Conservation (phyloP, 2,113 vertebrate genomes). For the Caretta caretta region DNA sequence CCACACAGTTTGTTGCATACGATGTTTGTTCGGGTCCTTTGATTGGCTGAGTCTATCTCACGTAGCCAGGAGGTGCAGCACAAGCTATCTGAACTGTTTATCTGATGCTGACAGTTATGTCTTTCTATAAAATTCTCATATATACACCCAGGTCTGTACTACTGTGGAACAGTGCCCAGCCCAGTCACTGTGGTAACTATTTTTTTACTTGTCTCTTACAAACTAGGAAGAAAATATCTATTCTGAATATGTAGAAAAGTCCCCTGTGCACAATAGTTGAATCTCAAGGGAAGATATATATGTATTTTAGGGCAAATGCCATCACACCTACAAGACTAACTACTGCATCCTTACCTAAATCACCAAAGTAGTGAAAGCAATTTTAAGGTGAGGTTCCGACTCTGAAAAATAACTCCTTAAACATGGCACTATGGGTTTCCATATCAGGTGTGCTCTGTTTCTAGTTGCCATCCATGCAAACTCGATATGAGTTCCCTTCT, state of each 20-base stretch:
- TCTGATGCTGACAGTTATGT: background rate
- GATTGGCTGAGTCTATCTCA: background rate
- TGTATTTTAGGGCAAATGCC: background rate
- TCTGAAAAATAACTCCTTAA: background rate
- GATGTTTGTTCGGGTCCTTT: background rate
- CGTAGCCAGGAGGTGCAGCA: background rate
- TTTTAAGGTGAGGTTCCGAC: background rate
- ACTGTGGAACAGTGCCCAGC: background rate
- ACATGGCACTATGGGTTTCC: background rate
- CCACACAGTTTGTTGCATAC: background rate
- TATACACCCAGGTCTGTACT: background rate
- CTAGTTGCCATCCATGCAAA: background rate
- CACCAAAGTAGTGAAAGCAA: background rate
- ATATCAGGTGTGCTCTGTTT: background rate
- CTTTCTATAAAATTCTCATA: background rate
- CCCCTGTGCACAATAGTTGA: background rate
- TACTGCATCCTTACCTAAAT: background rate
- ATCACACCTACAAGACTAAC: background rate
- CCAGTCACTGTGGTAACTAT: background rate
- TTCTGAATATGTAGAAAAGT: background rate
- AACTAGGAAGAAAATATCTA: background rate
- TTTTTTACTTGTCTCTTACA: background rate
- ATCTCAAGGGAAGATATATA: background rate
- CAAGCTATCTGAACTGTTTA: background rate
- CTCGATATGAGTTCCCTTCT: too few species aligned